A percentile compares a stretch with the other conserved stretches of the same genome.
phyloP scores from a whole-genome alignment of 2,888 invertebrate species.

The Vannuccia rotundouncinata region DNA sequence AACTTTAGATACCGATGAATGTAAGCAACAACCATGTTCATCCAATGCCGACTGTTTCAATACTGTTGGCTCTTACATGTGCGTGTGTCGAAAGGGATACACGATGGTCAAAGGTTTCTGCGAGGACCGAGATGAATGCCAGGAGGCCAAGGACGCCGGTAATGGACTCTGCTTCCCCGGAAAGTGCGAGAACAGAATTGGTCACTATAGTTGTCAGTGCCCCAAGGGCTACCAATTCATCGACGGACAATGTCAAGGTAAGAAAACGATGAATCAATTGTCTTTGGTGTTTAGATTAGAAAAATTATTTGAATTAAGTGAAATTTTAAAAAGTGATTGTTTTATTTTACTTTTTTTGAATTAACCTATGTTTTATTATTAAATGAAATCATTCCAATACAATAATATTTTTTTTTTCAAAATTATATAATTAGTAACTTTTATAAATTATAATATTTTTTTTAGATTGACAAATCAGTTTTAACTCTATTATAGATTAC shows the following conservation, averaged over 20 bases:
- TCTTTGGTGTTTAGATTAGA: no score
- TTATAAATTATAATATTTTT: no score
- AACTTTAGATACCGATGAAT: background rate
- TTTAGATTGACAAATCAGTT: no score
- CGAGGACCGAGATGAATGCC: background rate
- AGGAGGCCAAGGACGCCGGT: background rate
- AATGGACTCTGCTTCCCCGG: background rate
- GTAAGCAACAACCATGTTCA: background rate
- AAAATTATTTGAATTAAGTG: no score
- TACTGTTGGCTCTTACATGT: slow-evolving; percentile 22
- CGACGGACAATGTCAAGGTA: background rate
- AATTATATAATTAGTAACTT: no score
- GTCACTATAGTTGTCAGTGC: slow-evolving; percentile 3
- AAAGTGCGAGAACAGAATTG: background rate
- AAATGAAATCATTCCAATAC: no score
- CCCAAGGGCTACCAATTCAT: background rate
- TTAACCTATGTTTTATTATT: no score
- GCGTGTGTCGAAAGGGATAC: slow-evolving; percentile 28
- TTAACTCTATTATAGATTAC: no score
- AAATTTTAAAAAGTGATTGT: no score
- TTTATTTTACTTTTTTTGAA: no score
- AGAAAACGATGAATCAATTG: no score
- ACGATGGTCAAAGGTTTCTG: slow-evolving; percentile 21
- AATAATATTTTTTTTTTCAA: no score
- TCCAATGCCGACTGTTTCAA: slow-evolving; percentile 21